phyloP scores from a whole-genome alignment of 1,140 invertebrate genomes.

The Neocloeon triangulifer region DNA sequence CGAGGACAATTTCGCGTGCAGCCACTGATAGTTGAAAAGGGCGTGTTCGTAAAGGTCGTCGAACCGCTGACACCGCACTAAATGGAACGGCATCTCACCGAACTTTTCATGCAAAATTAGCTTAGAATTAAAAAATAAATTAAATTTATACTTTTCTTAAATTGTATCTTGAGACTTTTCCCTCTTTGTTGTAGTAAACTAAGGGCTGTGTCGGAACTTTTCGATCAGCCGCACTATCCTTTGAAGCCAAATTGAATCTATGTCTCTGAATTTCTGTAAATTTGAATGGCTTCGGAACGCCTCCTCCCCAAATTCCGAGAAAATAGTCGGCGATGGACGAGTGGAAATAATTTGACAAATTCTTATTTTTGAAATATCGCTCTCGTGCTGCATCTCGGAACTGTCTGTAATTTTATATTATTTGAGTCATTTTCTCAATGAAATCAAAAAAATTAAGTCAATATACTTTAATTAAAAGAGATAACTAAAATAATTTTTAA shows the following conservation, averaged over 20 bases:
- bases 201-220: constrained; percentile 90
- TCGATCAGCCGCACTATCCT: constrained; percentile 79
- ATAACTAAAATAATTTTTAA: too few species aligned
- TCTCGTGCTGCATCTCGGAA: constrained; percentile 84
- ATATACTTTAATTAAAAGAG: too few species aligned
- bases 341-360: constrained; percentile 89
- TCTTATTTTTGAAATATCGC: constrained; percentile 92
- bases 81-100: constrained; percentile 86
- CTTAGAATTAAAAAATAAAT: constrained; percentile 6
- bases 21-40: constrained; percentile 93
- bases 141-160: constrained; percentile 43
- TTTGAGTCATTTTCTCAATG: constrained; percentile 6
- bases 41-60: constrained; percentile 84
- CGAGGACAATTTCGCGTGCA: constrained; percentile 85
- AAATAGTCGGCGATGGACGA: constrained; percentile 96
- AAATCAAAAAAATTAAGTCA: too few species aligned
- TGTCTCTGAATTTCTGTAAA: constrained; percentile 91
- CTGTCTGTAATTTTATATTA: constrained; percentile 57
- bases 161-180: constrained; percentile 65
- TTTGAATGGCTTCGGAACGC: constrained; percentile 83
- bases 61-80: constrained; percentile 72
- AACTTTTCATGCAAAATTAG: too few species aligned
- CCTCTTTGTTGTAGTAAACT: constrained; percentile 78
- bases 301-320: constrained; percentile 86
- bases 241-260: constrained; percentile 63